Base-by-base conservation (phyloP, 2,113 vertebrate genomes). In the Phasianus colchicus region DNA sequence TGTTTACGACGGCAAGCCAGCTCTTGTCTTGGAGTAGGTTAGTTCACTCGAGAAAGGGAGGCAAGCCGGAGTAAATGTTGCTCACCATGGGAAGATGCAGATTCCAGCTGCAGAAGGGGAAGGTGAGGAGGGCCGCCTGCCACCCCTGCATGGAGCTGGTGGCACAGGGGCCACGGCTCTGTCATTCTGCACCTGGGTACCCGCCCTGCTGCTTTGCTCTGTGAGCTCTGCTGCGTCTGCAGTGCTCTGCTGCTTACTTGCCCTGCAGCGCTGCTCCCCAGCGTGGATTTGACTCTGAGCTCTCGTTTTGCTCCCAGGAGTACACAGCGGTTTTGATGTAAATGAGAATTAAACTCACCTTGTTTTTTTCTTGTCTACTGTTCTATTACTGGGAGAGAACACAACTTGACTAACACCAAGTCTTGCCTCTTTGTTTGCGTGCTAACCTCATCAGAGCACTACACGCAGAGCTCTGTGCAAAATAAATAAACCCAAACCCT, bases 381-480 rank as follows among this genome's bases (percentile, higher is more conserved):
- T 81, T 90, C 45, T 61, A 13, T 94, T 71, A 72, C 61, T 69
- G 71, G 48, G n/a, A 86, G 43, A 87, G 73, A 76, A 61, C 40
- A 40, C 15, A 0, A 1, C 73, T 65, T 78, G 61, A 71, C 76
- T 90, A 81, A 72, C 57, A 64, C 52, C 12, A 55, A 55, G 36
- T 85, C 86, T 86, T 93, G 73, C 48, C n/a, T 86, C 58, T 94
- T 79, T 85, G 36, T 88, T 80, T 85, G 42, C 83, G 20, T 63
- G 80, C 73, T 90, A 90, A 83, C 90, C 70, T 88, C 83, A 61
- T 86, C 82, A 77, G 69, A 92, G 89, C 48, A 84, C 77, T 77
- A 91, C 71, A 83, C 25, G 67, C 71, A 85, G 84, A 77, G 55
- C 60, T 92, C 78, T 64, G 55, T 64, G 50, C 30, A 80, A 83